These are phyloP conservation scores for Eurytoma adleriae DNA, from an alignment of 2,888 invertebrate species.

Conservation along the genomic window DNA sequence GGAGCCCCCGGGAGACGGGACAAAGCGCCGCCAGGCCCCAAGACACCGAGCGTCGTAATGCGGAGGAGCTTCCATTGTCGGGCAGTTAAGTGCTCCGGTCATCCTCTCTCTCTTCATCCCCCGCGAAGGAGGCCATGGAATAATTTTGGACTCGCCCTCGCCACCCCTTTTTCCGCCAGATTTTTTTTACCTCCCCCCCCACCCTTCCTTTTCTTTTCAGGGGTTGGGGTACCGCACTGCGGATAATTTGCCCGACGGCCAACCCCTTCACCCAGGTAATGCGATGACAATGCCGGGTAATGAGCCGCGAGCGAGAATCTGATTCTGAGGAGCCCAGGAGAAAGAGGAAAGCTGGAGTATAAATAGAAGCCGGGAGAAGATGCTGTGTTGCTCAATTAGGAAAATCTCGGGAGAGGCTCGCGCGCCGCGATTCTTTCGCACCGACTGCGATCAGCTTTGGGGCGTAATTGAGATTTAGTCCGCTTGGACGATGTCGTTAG, in stretches of 20 bases:
- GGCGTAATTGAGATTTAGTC: constrained; percentile 46
- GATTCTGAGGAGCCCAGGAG: constrained; percentile 10
- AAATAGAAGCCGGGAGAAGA: constrained; percentile 41
- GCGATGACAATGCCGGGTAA: constrained; percentile 58
- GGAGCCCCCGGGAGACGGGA: constrained; percentile 10
- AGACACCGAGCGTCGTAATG: constrained; percentile 73
- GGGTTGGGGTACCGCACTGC: constrained; percentile 32
- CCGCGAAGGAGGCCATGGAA: constrained; percentile 65
- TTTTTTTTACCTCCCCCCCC: constrained; percentile 7
- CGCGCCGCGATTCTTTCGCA: background rate
- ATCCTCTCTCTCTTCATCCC: constrained; percentile 57
- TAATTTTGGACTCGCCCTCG: constrained; percentile 39
- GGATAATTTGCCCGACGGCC: constrained; percentile 34
- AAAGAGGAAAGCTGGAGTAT: constrained; percentile 3
- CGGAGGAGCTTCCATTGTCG: constrained; percentile 72
- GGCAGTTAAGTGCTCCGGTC: constrained; percentile 74
- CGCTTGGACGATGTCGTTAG: background rate
- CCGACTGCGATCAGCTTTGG: background rate
- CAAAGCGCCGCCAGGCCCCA: constrained; percentile 67
- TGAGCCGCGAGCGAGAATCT: constrained; percentile 50
- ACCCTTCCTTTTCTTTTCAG: background rate
- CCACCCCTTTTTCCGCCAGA: background rate
- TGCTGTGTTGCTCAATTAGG: constrained; percentile 54
- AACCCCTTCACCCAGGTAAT: constrained; percentile 51
- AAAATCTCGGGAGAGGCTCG: constrained; percentile 33